Conservation (phyloP, 2,797 vertebrate genomes). For the Pempheris klunzingeri region DNA sequence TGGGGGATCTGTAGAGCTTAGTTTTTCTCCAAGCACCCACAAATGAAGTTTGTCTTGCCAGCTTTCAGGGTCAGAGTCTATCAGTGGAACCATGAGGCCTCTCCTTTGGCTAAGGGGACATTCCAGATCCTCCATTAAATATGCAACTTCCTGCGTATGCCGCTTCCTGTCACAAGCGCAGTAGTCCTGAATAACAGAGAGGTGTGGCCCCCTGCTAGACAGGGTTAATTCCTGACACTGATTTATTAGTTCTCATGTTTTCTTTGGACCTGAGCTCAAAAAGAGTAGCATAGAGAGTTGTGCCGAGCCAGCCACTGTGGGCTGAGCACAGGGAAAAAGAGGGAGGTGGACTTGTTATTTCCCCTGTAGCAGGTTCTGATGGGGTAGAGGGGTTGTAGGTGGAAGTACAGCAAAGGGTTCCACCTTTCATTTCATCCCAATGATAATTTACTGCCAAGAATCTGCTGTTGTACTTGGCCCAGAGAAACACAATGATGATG, state of each 20-base stretch:
- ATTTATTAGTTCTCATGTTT: slow-evolving; percentile 82
- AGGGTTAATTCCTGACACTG: slow-evolving; percentile 78
- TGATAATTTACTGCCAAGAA: slow-evolving; percentile 80
- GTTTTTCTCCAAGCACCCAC: slow-evolving; percentile 52
- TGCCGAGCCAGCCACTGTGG: slow-evolving; percentile 37
- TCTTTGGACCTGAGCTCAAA: slow-evolving; percentile 81
- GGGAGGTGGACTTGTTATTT: slow-evolving; percentile 81
- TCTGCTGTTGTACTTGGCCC: slow-evolving; percentile 79
- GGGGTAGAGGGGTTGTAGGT: slow-evolving; percentile 63
- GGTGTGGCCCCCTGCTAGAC: slow-evolving; percentile 56
- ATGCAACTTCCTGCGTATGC: slow-evolving; percentile 73
- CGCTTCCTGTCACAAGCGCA: slow-evolving; percentile 71
- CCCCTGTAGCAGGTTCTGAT: slow-evolving; percentile 63
- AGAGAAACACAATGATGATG: slow-evolving; percentile 51
- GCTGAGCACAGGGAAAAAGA: slow-evolving; percentile 50
- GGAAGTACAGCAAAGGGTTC: slow-evolving; percentile 63
- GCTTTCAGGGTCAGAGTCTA: slow-evolving; percentile 52
- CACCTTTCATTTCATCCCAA: slow-evolving; percentile 80
- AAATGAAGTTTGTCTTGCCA: slow-evolving; percentile 67
- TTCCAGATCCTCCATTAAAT: slow-evolving; percentile 65
- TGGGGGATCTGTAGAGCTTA: slow-evolving; percentile 61
- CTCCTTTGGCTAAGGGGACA: slow-evolving; percentile 59
- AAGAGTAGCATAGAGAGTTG: slow-evolving; percentile 42
- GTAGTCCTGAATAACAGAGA: slow-evolving; percentile 64
- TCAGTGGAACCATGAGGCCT: slow-evolving; percentile 53